Percentiles rank a stretch among this genome's conserved stretches.
Conservation (phyloP, 2,888 invertebrate genomes). For the Drymonia ruficornis region DNA sequence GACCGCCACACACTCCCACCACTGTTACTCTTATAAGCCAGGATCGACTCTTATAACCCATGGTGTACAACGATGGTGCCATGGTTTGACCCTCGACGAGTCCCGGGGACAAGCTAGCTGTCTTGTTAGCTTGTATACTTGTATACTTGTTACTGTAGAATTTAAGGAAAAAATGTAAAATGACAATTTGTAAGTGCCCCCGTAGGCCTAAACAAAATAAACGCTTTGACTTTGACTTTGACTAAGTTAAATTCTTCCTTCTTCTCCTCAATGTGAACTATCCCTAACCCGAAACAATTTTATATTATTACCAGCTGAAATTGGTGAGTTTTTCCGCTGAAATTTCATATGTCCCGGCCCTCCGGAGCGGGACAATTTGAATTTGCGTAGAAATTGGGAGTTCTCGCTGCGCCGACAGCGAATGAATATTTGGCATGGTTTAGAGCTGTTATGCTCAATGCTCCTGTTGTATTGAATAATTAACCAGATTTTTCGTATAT, state of each 20-base stretch:
- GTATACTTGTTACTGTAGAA: too few relatives aligned
- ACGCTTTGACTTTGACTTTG: too few relatives aligned
- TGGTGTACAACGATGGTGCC: too few relatives aligned
- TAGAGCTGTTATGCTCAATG: constrained; percentile 5
- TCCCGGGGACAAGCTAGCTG: too few relatives aligned
- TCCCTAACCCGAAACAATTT: constrained; percentile 17
- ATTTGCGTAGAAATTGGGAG: constrained; percentile 41
- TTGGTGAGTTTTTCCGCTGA: constrained; percentile 17
- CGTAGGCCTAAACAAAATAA: too few relatives aligned
- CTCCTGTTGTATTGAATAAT: constrained; percentile 20
- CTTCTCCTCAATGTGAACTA: neutral
- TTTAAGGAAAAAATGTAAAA: too few relatives aligned
- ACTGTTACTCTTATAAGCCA: too few relatives aligned
- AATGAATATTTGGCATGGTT: constrained; percentile 32
- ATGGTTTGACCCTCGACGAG: too few relatives aligned
- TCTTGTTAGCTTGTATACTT: too few relatives aligned
- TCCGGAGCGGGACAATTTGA: constrained; percentile 39
- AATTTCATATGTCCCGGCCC: constrained; percentile 30
- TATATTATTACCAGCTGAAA: constrained; percentile 14
- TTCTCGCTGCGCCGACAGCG: constrained; percentile 16
- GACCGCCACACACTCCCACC: too few relatives aligned
- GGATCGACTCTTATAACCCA: too few relatives aligned
- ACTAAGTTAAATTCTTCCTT: neutral
- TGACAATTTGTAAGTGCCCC: too few relatives aligned
- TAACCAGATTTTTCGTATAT: constrained; percentile 22